A percentile compares a stretch with the other conserved stretches of the same genome.
These are phyloP conservation scores for Diplodus sargus DNA, from an alignment of 2,797 vertebrate genomes.

Conservation along the genomic window DNA sequence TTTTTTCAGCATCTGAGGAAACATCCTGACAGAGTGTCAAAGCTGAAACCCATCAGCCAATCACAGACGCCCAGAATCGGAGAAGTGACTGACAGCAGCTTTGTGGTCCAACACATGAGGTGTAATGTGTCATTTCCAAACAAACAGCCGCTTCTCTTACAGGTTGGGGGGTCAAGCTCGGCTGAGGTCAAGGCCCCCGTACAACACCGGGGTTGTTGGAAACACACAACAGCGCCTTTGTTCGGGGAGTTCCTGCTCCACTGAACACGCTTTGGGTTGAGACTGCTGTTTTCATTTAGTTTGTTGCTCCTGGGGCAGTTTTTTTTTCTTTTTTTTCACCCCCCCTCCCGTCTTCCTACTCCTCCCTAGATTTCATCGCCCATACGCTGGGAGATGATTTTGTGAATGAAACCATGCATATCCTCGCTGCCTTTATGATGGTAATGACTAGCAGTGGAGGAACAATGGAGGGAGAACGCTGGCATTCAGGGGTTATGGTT, in stretches of 20 bases:
- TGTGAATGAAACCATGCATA: constrained; percentile 92
- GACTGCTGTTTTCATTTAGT: constrained; percentile 81
- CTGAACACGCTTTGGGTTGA: constrained; percentile 72
- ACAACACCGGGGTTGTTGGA: constrained; percentile 66
- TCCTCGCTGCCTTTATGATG: constrained; percentile 91
- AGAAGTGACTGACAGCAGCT: constrained; percentile 63
- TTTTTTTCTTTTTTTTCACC: not conserved
- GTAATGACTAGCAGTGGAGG: constrained; percentile 84
- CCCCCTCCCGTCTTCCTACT: constrained; percentile 11
- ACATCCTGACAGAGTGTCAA: not conserved
- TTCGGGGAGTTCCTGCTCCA: constrained; percentile 68
- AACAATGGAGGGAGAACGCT: constrained; percentile 85
- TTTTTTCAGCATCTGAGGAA: not conserved
- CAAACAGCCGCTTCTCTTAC: constrained; percentile 72
- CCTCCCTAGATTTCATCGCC: constrained; percentile 87
- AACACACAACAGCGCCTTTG: constrained; percentile 79
- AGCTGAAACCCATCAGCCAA: not conserved
- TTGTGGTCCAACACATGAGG: constrained; percentile 70
- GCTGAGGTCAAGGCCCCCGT: constrained; percentile 69
- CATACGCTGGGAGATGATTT: constrained; percentile 90
- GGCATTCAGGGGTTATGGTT: constrained; percentile 81
- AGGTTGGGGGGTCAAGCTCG: constrained; percentile 67
- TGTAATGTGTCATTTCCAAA: constrained; percentile 77
- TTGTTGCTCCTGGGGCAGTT: constrained; percentile 71
- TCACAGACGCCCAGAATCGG: not conserved